Percentiles rank a stretch among this genome's conserved stretches.
Evolutionary conservation across 2,113 vertebrate species (phyloP).

Genomic region (Phoxinus phoxinus): DNA sequence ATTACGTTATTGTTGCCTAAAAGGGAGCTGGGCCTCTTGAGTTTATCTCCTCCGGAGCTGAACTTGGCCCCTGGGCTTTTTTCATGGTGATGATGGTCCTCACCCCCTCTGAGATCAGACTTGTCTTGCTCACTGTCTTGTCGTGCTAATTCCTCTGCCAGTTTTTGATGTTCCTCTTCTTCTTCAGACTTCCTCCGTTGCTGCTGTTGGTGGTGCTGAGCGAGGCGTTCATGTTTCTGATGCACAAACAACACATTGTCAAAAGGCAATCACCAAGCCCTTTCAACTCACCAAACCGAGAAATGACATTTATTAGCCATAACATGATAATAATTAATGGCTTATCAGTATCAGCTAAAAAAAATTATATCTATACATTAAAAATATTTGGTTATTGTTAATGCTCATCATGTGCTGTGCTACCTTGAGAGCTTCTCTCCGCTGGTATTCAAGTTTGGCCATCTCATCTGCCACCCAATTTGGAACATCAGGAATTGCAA

Average conservation of each 20-base stretch:
- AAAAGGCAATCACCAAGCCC: not conserved
- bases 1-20: slow-evolving; percentile 94
- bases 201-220: slow-evolving; percentile 96
- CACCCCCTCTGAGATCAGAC: slow-evolving; percentile 68
- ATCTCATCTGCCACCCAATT: slow-evolving; percentile 95
- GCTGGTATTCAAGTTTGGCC: slow-evolving; percentile 94
- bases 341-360: too few relatives aligned
- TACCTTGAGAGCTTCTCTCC: slow-evolving; percentile 96
- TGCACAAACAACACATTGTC: slow-evolving; percentile 11
- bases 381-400: not conserved
- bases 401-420: not conserved
- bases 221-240: slow-evolving; percentile 95
- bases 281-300: not conserved
- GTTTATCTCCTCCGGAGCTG: slow-evolving; percentile 79
- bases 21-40: slow-evolving; percentile 91
- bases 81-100: slow-evolving; percentile 80
- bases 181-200: slow-evolving; percentile 92
- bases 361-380: not conserved
- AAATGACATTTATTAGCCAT: too few relatives aligned
- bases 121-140: slow-evolving; percentile 81
- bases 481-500: slow-evolving; percentile 91
- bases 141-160: slow-evolving; percentile 85
- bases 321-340: too few relatives aligned
- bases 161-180: slow-evolving; percentile 91
- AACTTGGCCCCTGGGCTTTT: slow-evolving; percentile 82